Evolutionary conservation across 1,140 invertebrate species (phyloP), one percentile per base, ranked within the genome.

Genomic region (Sitobion miscanthi): DNA sequence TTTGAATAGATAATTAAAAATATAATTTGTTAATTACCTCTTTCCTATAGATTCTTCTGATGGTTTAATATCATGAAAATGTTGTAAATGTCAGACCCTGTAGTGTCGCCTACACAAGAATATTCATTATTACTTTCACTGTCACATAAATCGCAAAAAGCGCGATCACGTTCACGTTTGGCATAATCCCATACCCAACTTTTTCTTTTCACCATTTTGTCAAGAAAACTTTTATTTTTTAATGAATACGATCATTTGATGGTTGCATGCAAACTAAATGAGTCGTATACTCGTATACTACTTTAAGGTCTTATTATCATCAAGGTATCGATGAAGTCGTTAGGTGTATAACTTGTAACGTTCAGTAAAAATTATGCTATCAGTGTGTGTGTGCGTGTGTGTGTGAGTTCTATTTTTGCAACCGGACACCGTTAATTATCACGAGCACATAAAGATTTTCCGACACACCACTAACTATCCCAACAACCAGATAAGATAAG

Each of bases 81-180:
- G 38, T 82, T 35, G 77, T 82, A 82, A 82, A 82, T 21, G 77
- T 82, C 77, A n/a, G 77, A 82, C 11, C 77, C 77, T 35, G 77
- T 82, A 35, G 77, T 82, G 77, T n/a, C 77, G n/a, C 77, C 77
- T 17, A 82, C 77, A 35, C 77, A 82, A 20, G 77, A 82, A 82
- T 82, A 82, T 82, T 35, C 77, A 82, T 82, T 82, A 82, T 77
- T 77, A 57, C 2, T 62, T 62, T 62, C 57, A 62, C 77, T 6
- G n/a, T 82, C 77, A 82, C 77, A 82, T 82, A 35, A 82, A 82
- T 82, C n/a, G n/a, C 77, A 82, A 82, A 82, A 82, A n/a, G 77
- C 35, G n/a, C 77, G 77, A 82, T 35, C 35, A 35, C 77, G 17
- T 82, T n/a, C 35, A 82, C 35, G 17, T 35, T 82, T 82, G 35